Evolutionary conservation across 2,797 vertebrate genomes (phyloP).

Genomic region (Echiichthys vipera): DNA sequence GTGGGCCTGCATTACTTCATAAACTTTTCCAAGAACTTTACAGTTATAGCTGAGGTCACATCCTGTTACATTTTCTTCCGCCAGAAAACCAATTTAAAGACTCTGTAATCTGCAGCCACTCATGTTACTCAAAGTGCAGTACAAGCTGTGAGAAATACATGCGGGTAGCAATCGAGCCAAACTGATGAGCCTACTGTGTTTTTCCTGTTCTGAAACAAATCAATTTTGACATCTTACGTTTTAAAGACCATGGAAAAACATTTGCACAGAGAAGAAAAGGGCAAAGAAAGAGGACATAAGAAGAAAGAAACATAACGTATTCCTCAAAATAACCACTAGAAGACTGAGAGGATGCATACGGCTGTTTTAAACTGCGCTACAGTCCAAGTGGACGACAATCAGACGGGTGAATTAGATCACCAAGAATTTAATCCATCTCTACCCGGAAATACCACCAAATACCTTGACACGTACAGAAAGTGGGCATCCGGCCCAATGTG

Average conservation of each 20-base stretch:
- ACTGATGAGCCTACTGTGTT: constrained; percentile 12
- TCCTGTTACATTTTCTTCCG: constrained; percentile 30
- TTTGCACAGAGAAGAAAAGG: not conserved
- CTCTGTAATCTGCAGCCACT: constrained; percentile 29
- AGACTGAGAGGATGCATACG: constrained; percentile 8
- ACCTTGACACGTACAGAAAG: constrained; percentile 28
- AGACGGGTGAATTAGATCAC: not conserved
- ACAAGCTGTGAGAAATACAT: constrained; percentile 40
- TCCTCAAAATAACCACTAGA: constrained; percentile 1
- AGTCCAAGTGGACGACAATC: not conserved
- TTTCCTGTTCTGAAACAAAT: constrained; percentile 14
- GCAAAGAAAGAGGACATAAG: not conserved
- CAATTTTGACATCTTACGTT: not conserved
- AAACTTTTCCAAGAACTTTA: constrained; percentile 47
- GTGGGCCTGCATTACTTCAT: constrained; percentile 47
- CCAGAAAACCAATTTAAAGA: constrained; percentile 47
- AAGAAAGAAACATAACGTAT: not conserved
- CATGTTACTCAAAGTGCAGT: constrained; percentile 44
- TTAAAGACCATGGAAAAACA: constrained; percentile 15
- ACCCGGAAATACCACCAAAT: constrained; percentile 25
- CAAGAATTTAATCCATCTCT: constrained; percentile 26
- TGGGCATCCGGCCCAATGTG: constrained; percentile 18
- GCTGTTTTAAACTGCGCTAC: constrained; percentile 14
- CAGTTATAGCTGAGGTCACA: constrained; percentile 46
- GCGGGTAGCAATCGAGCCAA: constrained; percentile 22